These are phyloP conservation scores for Volucella bombylans DNA, from an alignment of 2,888 invertebrate species.

Conservation along the genomic window DNA sequence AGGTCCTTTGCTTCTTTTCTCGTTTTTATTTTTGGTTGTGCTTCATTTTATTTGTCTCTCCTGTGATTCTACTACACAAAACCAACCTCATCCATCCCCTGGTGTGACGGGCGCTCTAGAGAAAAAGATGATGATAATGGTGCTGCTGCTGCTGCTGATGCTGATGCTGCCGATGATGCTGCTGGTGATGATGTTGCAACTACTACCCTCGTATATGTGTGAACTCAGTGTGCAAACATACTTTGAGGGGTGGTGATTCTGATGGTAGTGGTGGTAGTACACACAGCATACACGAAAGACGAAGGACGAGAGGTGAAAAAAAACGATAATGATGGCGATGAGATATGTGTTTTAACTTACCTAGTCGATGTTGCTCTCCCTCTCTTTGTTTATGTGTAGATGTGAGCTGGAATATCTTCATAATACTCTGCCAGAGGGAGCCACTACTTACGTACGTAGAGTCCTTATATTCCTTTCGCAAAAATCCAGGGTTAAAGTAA, in stretches of 20 bases:
- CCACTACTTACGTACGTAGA: constrained; percentile 54
- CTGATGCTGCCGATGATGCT: constrained; percentile 9
- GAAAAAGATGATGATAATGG: constrained; percentile 35
- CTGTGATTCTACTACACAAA: constrained; percentile 26
- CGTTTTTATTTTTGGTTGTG: constrained; percentile 26
- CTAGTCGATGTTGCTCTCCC: constrained; percentile 25
- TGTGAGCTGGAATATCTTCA: constrained; percentile 70
- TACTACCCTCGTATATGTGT: constrained; percentile 68
- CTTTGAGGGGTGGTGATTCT: constrained; percentile 8
- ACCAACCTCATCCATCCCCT: constrained; percentile 10
- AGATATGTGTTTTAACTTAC: constrained; percentile 45
- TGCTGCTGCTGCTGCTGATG: constrained; percentile 14
- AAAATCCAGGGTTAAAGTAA: constrained; percentile 74
- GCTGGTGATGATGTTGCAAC: constrained; percentile 70
- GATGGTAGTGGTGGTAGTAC: constrained; percentile 27
- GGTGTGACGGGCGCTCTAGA: constrained; percentile 21
- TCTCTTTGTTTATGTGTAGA: constrained; percentile 18
- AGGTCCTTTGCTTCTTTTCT: constrained; percentile 55
- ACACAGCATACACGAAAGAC: constrained; percentile 48
- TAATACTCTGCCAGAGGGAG: constrained; percentile 71
- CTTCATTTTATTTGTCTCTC: constrained; percentile 67
- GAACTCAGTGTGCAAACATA: constrained; percentile 55
- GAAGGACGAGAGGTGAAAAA: constrained; percentile 50
- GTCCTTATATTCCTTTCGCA: constrained; percentile 59
- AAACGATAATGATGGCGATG: constrained; percentile 52